phyloP scores from a whole-genome alignment of 2,888 invertebrate genomes.

The Leucophora obtusa region DNA sequence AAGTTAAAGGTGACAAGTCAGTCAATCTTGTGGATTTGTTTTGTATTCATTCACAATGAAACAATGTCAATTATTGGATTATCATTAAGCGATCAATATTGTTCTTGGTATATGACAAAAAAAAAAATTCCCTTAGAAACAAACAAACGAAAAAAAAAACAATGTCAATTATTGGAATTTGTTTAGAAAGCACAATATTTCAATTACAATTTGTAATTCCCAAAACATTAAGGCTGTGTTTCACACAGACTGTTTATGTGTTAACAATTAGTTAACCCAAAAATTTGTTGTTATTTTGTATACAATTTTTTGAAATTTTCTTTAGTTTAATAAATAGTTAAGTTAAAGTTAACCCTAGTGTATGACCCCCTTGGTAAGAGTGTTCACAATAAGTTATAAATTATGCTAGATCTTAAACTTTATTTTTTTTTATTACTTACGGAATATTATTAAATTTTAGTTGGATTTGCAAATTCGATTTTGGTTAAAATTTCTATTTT shows the following conservation, averaged over 20 bases:
- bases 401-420: neutral
- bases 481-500: neutral
- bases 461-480: neutral
- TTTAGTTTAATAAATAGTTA: too few species aligned
- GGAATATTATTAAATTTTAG: too few species aligned
- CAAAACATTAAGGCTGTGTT: too few species aligned
- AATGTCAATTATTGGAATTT: neutral
- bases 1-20: constrained; percentile 25
- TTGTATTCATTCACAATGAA: too few species aligned
- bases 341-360: too few species aligned
- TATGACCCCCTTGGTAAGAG: too few species aligned
- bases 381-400: neutral
- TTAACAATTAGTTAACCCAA: too few species aligned
- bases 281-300: too few species aligned
- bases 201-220: constrained; percentile 12
- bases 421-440: neutral
- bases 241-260: too few species aligned
- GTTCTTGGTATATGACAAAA: neutral
- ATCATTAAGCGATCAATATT: constrained; percentile 17
- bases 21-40: constrained; percentile 1
- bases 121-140: neutral
- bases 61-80: constrained; percentile 9
- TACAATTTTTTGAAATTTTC: too few species aligned
- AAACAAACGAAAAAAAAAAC: neutral
- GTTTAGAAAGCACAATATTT: neutral